Conservation (phyloP, 2,797 vertebrate species). For the Chrysocyon brachyurus region DNA sequence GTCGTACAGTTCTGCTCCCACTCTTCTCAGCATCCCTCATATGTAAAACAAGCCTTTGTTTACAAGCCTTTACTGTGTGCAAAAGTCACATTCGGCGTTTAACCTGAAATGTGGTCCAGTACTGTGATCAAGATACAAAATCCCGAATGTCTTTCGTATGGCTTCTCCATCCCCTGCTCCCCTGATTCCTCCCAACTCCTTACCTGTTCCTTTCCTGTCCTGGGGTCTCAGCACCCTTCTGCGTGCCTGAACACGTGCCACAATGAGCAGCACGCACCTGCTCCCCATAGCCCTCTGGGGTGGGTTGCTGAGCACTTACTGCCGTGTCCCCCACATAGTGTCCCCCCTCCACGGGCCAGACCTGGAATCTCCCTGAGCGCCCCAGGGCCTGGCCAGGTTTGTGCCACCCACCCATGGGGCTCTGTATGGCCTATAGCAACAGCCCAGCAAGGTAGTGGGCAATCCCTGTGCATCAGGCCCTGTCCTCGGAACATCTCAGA, state of each 20-base stretch:
- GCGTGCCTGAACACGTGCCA: background rate
- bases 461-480: rapidly evolving
- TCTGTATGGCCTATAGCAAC: rapidly evolving
- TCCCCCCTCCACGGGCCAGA: background rate
- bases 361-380: background rate
- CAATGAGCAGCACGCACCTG: background rate
- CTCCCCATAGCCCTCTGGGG: background rate
- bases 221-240: rapidly evolving
- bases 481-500: rapidly evolving
- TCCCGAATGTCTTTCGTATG: rapidly evolving
- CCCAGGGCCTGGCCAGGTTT: rapidly evolving
- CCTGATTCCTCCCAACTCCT: background rate
- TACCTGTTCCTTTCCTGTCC: rapidly evolving
- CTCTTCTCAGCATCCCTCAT: no score
- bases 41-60: no score
- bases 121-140: rapidly evolving
- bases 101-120: background rate
- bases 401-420: rapidly evolving
- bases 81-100: background rate
- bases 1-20: rapidly evolving
- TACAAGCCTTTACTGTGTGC: background rate
- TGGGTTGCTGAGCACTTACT: no score
- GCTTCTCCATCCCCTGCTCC: rapidly evolving
- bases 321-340: rapidly evolving
- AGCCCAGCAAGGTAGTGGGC: rapidly evolving